These are phyloP conservation scores for Myotis pilosus DNA, from an alignment of 2,797 vertebrate genomes.

Conservation along the genomic window DNA sequence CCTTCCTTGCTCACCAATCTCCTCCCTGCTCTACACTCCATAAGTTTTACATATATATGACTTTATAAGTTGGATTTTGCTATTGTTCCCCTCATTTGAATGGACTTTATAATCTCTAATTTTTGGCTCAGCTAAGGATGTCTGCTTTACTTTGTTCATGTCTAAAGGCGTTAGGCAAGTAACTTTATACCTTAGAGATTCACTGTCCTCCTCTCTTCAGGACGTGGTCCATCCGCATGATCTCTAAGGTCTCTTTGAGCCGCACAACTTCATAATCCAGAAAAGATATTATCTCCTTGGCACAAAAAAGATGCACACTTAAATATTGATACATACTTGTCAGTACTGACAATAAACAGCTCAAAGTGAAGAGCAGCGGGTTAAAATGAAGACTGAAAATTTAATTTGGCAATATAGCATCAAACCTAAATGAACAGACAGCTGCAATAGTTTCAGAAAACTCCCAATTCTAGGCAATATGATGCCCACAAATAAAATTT, in stretches of 20 bases:
- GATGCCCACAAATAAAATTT: background rate
- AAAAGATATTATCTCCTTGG: background rate
- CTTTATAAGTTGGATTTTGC: background rate
- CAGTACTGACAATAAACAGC: background rate
- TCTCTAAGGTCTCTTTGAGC: background rate
- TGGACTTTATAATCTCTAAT: background rate
- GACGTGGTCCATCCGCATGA: background rate
- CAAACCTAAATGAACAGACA: background rate
- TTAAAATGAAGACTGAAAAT: background rate
- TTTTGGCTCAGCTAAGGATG: background rate
- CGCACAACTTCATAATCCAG: background rate
- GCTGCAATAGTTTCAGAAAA: background rate
- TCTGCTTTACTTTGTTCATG: background rate
- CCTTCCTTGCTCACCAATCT: background rate
- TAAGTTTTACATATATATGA: background rate
- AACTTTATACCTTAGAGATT: background rate
- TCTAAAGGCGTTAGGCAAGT: background rate
- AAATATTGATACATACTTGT: background rate
- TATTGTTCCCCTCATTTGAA: background rate
- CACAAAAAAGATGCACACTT: background rate
- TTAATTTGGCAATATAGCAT: background rate
- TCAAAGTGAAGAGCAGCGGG: background rate
- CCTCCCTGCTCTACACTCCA: background rate
- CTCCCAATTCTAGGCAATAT: background rate
- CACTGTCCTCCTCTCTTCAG: background rate